These are phyloP conservation scores for Dermolepida albohirtum DNA, from an alignment of 2,888 invertebrate genomes.

Conservation along the genomic window DNA sequence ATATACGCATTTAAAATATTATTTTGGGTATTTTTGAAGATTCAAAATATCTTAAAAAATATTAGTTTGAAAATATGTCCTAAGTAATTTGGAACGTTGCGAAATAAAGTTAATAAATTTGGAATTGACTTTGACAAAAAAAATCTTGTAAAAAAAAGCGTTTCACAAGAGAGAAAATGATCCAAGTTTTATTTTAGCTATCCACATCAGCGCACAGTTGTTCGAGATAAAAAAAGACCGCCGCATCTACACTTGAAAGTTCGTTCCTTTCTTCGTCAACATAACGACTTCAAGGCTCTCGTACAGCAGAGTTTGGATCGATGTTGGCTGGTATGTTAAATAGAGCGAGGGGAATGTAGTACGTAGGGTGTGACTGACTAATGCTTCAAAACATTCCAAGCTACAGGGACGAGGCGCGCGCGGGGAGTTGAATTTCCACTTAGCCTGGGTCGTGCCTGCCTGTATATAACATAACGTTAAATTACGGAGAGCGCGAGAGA, in stretches of 20 bases:
- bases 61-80: no score
- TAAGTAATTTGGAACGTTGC: no score
- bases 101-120: not conserved
- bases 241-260: constrained; percentile 18
- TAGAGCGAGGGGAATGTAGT: constrained; percentile 28
- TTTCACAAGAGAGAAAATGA: not conserved
- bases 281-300: constrained; percentile 36
- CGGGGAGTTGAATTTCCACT: constrained; percentile 34
- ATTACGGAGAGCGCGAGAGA: no score
- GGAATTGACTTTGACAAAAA: not conserved
- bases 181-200: constrained; percentile 17
- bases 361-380: constrained; percentile 40
- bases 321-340: constrained; percentile 22
- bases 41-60: no score
- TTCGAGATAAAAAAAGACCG: constrained; percentile 28
- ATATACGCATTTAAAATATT: no score
- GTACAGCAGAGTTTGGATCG: constrained; percentile 29
- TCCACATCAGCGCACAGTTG: not conserved
- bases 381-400: constrained; percentile 30
- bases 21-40: no score
- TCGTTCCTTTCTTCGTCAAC: constrained; percentile 35
- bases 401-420: constrained; percentile 31
- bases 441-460: constrained; percentile 30
- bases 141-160: not conserved
- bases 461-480: constrained; percentile 16